Evolutionary conservation across 2,888 invertebrate species (phyloP).

Genomic region (Eupithecia exiguata): DNA sequence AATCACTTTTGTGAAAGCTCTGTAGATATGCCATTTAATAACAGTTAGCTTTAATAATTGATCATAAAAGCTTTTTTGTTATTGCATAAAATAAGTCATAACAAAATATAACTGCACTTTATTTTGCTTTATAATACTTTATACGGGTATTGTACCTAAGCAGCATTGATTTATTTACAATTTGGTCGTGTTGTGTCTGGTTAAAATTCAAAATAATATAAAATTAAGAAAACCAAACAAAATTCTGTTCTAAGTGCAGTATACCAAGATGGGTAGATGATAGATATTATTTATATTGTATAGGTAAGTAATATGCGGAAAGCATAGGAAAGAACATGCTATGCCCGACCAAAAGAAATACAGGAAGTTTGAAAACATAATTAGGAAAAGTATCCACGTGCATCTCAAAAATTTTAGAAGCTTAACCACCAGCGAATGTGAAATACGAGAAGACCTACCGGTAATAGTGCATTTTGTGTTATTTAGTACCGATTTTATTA

Average conservation of each 20-base stretch:
- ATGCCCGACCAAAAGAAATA: constrained; percentile 45
- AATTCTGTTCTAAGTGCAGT: constrained; percentile 44
- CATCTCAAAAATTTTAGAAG: constrained; percentile 43
- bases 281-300: neutral
- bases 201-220: constrained; percentile 51
- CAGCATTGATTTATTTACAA: constrained; percentile 58
- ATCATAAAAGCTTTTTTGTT: constrained; percentile 42
- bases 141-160: constrained; percentile 40
- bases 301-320: constrained; percentile 35
- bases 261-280: constrained; percentile 33
- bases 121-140: constrained; percentile 47
- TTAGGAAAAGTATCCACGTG: constrained; percentile 52
- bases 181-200: constrained; percentile 78
- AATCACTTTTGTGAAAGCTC: constrained; percentile 52
- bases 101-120: constrained; percentile 30
- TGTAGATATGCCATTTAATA: constrained; percentile 37
- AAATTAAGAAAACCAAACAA: constrained; percentile 40
- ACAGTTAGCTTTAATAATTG: constrained; percentile 41
- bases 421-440: constrained; percentile 30
- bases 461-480: constrained; percentile 53
- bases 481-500: constrained; percentile 50
- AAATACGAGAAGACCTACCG: constrained; percentile 40
- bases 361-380: constrained; percentile 46
- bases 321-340: constrained; percentile 57
- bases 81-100: constrained; percentile 40